phyloP scores from a whole-genome alignment of 1,140 invertebrate species.

The Hypothenemus hampei region DNA sequence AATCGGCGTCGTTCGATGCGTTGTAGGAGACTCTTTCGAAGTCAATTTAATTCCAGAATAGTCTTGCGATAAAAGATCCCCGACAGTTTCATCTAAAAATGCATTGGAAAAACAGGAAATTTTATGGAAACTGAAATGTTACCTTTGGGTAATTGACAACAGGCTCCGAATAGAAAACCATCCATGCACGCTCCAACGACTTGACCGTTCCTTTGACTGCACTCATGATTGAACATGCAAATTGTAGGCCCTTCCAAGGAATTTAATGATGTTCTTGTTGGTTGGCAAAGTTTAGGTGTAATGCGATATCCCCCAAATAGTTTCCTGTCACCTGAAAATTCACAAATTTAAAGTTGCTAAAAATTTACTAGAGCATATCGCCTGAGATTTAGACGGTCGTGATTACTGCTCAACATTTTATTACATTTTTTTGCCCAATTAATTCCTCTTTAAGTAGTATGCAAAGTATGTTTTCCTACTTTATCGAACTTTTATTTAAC shows the following conservation, averaged over 20 bases:
- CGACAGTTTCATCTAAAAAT: conserved; percentile 34
- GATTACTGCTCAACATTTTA: neutral
- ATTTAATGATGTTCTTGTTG: conserved; percentile 48
- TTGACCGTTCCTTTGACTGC: conserved; percentile 69
- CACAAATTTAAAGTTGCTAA: neutral
- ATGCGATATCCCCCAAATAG: conserved; percentile 82
- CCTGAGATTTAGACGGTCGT: neutral
- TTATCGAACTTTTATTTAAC: neutral
- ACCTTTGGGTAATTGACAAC: conserved; percentile 64
- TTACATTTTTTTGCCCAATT: conserved; percentile 1
- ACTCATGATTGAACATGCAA: conserved; percentile 94
- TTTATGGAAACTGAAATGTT: neutral
- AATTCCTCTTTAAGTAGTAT: neutral
- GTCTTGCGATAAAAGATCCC: conserved; percentile 42
- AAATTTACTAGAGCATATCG: conserved; percentile 4
- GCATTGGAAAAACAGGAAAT: neutral
- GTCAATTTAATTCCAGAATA: conserved; percentile 38
- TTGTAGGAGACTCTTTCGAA: conserved; percentile 12
- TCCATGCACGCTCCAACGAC: conserved; percentile 88
- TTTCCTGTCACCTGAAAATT: conserved; percentile 62
- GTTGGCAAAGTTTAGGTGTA: conserved; percentile 68
- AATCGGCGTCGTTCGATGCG: conserved; percentile 24
- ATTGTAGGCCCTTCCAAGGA: conserved; percentile 61
- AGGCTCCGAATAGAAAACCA: conserved; percentile 85
- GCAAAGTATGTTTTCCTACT: conserved; percentile 1